Percentiles rank a stretch among this genome's conserved stretches.
These are phyloP conservation scores for Patiria miniata DNA, from an alignment of 35 echinoderm and acorn worm species.

Conservation along the genomic window DNA sequence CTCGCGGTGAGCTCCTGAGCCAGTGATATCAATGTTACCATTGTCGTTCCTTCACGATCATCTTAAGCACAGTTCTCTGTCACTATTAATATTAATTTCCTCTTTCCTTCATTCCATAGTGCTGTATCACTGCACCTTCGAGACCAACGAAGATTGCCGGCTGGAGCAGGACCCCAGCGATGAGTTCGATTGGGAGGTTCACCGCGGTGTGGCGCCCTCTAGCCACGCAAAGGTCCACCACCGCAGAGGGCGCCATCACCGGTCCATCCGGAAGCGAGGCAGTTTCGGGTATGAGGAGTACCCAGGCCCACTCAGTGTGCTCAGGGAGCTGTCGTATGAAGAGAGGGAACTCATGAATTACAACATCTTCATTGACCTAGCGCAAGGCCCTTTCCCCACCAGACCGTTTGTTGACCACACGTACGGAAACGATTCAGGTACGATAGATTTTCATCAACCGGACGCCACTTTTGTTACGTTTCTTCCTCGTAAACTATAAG, in stretches of 20 bases:
- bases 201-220: slow-evolving; percentile 22
- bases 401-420: slow-evolving; percentile 50
- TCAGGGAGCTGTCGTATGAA: background rate
- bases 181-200: slow-evolving; percentile 58
- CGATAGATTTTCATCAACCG: too few species aligned
- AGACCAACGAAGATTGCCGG: slow-evolving; percentile 43
- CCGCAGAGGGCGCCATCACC: background rate
- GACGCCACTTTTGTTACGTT: too few species aligned
- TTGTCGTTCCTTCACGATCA: too few species aligned
- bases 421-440: slow-evolving; percentile 42
- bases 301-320: background rate
- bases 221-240: background rate
- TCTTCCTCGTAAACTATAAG: too few species aligned
- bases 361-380: background rate
- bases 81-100: background rate
- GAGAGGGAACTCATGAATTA: background rate
- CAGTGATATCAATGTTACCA: too few species aligned
- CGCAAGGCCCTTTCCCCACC: background rate
- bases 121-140: slow-evolving; percentile 58
- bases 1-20: too few species aligned
- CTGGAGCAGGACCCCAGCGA: slow-evolving; percentile 52
- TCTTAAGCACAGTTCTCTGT: too few species aligned
- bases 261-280: background rate
- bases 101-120: slow-evolving; percentile 8
- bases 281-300: background rate